phyloP scores from a whole-genome alignment of 1,140 invertebrate genomes.

The Lordiphosa collinella region DNA sequence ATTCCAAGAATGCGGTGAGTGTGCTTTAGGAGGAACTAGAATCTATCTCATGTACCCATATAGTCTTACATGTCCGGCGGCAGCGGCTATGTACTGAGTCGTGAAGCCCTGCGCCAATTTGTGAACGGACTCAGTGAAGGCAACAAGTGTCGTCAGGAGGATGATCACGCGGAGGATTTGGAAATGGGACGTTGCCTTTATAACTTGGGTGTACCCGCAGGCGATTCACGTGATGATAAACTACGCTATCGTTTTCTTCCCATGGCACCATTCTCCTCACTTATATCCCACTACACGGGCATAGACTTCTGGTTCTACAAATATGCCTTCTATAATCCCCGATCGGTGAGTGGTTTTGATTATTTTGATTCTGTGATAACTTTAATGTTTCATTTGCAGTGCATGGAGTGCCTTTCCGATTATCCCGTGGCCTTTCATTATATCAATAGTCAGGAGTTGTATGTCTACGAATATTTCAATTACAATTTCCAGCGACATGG shows the following conservation, averaged over 20 bases:
- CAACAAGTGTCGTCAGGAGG: constrained; percentile 78
- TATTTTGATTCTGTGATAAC: no score
- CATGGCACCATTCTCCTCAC: constrained; percentile 21
- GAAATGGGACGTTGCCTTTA: constrained; percentile 94
- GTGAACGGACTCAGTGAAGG: constrained; percentile 83
- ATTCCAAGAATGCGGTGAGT: constrained; percentile 38
- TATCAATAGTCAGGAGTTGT: constrained; percentile 93
- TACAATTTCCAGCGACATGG: constrained; percentile 95
- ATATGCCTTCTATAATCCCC: constrained; percentile 84
- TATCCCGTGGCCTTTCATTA: constrained; percentile 98
- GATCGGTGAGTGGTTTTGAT: constrained; percentile 80
- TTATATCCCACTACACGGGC: constrained; percentile 28
- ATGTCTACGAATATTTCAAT: constrained; percentile 95
- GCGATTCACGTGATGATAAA: constrained; percentile 90
- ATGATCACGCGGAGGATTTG: constrained; percentile 90
- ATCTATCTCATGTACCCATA: neutral
- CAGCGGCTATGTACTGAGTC: constrained; percentile 94
- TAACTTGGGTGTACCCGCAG: constrained; percentile 89
- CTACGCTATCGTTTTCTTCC: constrained; percentile 90
- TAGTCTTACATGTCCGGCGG: constrained; percentile 97
- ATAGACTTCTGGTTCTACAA: constrained; percentile 52
- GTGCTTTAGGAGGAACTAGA: neutral
- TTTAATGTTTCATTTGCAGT: constrained; percentile 81
- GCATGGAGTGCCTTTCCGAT: constrained; percentile 95
- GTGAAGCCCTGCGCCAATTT: constrained; percentile 86